phyloP scores from a whole-genome alignment of 1,140 invertebrate species.

The Periplaneta americana region DNA sequence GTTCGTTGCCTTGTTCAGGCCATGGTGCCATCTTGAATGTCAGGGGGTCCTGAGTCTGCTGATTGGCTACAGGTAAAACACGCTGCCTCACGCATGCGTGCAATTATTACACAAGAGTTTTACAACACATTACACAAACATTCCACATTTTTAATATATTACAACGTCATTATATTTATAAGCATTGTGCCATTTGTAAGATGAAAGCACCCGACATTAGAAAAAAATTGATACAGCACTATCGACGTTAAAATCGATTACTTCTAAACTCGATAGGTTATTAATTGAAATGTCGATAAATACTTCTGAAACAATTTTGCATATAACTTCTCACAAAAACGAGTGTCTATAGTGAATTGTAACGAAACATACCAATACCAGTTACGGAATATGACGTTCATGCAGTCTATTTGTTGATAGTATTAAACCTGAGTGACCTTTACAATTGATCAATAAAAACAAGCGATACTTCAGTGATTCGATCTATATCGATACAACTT shows the following conservation, averaged over 20 bases:
- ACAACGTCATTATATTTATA: neutral
- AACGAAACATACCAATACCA: no score
- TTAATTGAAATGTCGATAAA: neutral
- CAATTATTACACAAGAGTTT: neutral
- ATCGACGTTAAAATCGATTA: neutral
- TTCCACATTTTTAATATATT: neutral
- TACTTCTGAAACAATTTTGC: no score
- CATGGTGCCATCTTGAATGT: slow-evolving; percentile 59
- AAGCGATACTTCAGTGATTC: neutral
- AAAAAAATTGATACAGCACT: neutral
- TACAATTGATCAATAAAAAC: neutral
- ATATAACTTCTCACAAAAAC: no score
- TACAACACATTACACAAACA: neutral
- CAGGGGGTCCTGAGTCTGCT: slow-evolving; percentile 12
- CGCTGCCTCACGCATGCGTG: slow-evolving; percentile 14
- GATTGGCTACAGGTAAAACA: slow-evolving; percentile 18
- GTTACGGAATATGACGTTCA: no score
- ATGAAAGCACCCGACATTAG: neutral
- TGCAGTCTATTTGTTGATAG: no score
- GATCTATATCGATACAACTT: neutral
- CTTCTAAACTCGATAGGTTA: neutral
- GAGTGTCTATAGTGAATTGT: no score
- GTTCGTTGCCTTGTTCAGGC: slow-evolving; percentile 62
- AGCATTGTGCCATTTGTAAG: neutral
- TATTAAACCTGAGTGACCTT: neutral